Conservation (phyloP, 2,888 invertebrate species). For the Trypoxylon attenuatum region DNA sequence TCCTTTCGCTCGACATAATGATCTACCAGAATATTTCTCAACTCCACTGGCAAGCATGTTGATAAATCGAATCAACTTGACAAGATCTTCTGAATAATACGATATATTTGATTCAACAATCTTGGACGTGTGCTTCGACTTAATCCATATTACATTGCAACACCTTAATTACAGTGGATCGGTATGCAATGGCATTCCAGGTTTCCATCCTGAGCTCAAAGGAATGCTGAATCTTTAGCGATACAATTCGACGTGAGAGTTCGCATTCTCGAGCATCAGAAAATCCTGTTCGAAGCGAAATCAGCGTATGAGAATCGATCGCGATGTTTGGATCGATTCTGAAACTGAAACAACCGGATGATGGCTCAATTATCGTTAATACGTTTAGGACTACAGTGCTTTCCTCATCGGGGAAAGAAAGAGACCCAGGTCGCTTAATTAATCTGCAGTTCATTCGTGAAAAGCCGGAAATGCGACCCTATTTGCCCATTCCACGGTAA, state of each 20-base stretch:
- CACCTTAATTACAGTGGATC: slow-evolving; percentile 1
- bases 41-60: too few species aligned
- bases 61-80: too few species aligned
- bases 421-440: slow-evolving; percentile 60
- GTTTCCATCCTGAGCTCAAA: too few species aligned
- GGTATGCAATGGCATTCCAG: background rate
- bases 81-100: too few species aligned
- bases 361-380: slow-evolving; percentile 65
- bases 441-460: slow-evolving; percentile 65
- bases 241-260: too few species aligned
- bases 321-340: slow-evolving; percentile 41
- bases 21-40: too few species aligned
- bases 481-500: slow-evolving; percentile 53
- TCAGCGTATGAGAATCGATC: slow-evolving; percentile 35
- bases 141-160: background rate
- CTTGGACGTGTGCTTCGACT: too few species aligned
- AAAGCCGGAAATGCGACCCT: slow-evolving; percentile 65
- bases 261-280: background rate
- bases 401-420: slow-evolving; percentile 23
- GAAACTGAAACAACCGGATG: slow-evolving; percentile 57
- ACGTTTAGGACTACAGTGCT: slow-evolving; percentile 39
- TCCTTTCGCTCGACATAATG: too few species aligned
- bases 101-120: too few species aligned
- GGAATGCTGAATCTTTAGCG: too few species aligned
- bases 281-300: background rate